phyloP scores from a whole-genome alignment of 2,888 invertebrate species.

The Zhengitettix transpicula region DNA sequence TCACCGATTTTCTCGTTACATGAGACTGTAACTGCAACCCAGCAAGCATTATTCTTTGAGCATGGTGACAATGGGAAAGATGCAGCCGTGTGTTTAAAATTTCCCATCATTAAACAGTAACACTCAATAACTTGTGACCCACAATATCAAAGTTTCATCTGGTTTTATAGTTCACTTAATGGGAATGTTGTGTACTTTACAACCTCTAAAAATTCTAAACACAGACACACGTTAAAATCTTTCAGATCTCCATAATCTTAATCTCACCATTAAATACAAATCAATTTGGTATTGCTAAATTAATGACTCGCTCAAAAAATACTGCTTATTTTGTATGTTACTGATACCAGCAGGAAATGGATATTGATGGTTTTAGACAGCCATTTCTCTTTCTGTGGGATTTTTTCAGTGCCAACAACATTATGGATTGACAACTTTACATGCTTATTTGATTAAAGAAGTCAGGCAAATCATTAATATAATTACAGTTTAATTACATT shows the following conservation, averaged over 20 bases:
- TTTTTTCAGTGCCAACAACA: no score
- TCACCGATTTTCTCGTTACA: constrained; percentile 4
- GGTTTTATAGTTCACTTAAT: neutral
- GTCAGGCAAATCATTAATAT: no score
- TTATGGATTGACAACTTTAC: no score
- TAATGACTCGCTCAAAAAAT: constrained; percentile 5
- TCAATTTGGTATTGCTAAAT: no score
- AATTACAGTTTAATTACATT: no score
- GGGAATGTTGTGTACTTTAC: neutral
- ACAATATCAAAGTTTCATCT: no score
- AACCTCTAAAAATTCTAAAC: neutral
- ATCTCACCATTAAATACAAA: neutral
- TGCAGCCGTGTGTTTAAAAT: neutral
- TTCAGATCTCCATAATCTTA: neutral
- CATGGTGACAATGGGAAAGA: neutral
- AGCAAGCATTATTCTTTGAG: constrained; percentile 9
- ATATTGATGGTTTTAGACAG: neutral
- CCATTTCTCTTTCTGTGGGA: neutral
- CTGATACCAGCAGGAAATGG: neutral
- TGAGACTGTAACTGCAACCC: constrained; percentile 12
- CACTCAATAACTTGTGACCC: neutral
- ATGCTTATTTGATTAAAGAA: no score
- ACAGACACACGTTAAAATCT: neutral
- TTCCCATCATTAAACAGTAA: neutral
- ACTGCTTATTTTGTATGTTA: constrained; percentile 6